These are phyloP conservation scores for Gouania willdenowi DNA, from an alignment of 2,797 vertebrate species.

Conservation along the genomic window DNA sequence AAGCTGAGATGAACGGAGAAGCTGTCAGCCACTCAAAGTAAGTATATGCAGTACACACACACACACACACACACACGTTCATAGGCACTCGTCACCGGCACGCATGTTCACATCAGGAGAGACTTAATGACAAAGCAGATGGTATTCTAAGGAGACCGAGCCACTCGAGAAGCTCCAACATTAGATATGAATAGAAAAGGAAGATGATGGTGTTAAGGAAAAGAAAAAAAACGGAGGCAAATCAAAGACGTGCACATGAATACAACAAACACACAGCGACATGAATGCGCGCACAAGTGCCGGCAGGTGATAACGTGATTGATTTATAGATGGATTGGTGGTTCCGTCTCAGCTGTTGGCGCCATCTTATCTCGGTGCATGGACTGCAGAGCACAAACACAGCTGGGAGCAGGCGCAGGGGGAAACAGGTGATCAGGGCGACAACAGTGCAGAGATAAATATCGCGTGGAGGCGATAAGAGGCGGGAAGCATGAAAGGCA, in stretches of 20 bases:
- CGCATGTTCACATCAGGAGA: slow-evolving; percentile 2
- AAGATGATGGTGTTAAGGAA: slow-evolving; percentile 7
- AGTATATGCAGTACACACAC: slow-evolving; percentile 6
- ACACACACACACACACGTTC: neutral
- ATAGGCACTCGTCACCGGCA: slow-evolving; percentile 12
- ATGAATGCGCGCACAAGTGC: slow-evolving; percentile 11
- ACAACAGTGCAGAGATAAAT: slow-evolving; percentile 42
- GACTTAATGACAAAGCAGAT: slow-evolving; percentile 18
- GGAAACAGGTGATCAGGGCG: slow-evolving; percentile 55
- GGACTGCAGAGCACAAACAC: slow-evolving; percentile 48
- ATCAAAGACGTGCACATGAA: slow-evolving; percentile 33
- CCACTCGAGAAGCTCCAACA: slow-evolving; percentile 20
- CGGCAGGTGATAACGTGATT: slow-evolving; percentile 49
- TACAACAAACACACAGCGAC: slow-evolving; percentile 2
- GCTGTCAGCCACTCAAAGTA: slow-evolving; percentile 23
- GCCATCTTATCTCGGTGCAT: slow-evolving; percentile 18
- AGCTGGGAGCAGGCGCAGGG: slow-evolving; percentile 51
- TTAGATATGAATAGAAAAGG: slow-evolving; percentile 16
- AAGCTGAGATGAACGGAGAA: slow-evolving; percentile 29
- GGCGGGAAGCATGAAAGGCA: slow-evolving; percentile 42
- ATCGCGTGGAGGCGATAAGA: slow-evolving; percentile 48
- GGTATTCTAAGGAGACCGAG: slow-evolving; percentile 21
- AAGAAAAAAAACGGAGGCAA: slow-evolving; percentile 32
- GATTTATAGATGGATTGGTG: slow-evolving; percentile 55
- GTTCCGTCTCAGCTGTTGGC: slow-evolving; percentile 47